Percentiles rank a stretch among this genome's conserved stretches.
Conservation (phyloP, 1,140 invertebrate species). For the Sweltsa coloradensis region DNA sequence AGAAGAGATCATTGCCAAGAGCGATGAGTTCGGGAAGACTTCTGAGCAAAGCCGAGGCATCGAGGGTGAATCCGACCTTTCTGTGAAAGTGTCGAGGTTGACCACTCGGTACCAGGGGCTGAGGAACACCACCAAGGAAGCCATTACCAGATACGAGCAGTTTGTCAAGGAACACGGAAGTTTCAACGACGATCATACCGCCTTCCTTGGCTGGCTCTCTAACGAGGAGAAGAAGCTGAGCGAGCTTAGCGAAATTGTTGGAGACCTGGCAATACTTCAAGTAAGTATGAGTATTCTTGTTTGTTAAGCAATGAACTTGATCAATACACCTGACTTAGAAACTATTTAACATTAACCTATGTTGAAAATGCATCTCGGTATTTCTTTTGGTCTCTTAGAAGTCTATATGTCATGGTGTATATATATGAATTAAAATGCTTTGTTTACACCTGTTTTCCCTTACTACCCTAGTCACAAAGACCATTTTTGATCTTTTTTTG, state of each 20-base stretch:
- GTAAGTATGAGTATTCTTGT: no score
- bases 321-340: no score
- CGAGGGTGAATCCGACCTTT: constrained; percentile 63
- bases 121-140: constrained; percentile 70
- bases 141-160: constrained; percentile 61
- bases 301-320: no score
- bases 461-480: no score
- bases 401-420: no score
- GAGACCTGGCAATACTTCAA: constrained; percentile 67
- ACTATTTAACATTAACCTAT: no score
- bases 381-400: no score
- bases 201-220: constrained; percentile 63
- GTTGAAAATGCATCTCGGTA: no score
- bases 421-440: no score
- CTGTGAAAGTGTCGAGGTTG: constrained; percentile 63
- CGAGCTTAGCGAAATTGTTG: constrained; percentile 71
- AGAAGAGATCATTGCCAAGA: constrained; percentile 57
- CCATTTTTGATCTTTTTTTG: no score
- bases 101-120: constrained; percentile 73
- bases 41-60: constrained; percentile 56
- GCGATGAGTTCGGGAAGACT: constrained; percentile 54
- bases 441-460: no score
- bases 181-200: constrained; percentile 66
- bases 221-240: constrained; percentile 56
- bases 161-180: constrained; percentile 73